These are phyloP conservation scores for Pangasianodon gigas DNA, from an alignment of 2,113 vertebrate species.

Conservation along the genomic window DNA sequence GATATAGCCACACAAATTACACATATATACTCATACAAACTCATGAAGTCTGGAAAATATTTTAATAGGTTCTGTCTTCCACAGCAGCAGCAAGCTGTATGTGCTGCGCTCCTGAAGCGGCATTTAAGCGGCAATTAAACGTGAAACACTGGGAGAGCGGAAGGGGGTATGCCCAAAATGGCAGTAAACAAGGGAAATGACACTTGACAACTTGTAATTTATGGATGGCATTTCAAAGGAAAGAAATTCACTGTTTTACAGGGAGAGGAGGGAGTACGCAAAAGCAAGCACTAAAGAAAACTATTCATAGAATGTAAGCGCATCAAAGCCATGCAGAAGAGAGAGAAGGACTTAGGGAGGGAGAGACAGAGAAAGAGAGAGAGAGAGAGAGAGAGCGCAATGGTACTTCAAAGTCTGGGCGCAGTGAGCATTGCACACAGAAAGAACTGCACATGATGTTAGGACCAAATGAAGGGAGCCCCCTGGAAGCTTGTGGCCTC, in stretches of 20 bases:
- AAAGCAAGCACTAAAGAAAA: slow-evolving; percentile 71
- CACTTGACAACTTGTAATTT: slow-evolving; percentile 81
- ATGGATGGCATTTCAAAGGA: slow-evolving; percentile 72
- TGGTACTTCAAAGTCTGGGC: slow-evolving; percentile 54
- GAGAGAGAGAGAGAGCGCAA: slow-evolving; percentile 28
- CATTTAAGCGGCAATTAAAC: slow-evolving; percentile 77
- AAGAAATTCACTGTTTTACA: slow-evolving; percentile 68
- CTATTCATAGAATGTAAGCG: slow-evolving; percentile 75
- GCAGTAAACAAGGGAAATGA: slow-evolving; percentile 79
- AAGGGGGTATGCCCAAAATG: slow-evolving; percentile 70
- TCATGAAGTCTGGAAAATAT: slow-evolving; percentile 74
- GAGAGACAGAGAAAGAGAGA: slow-evolving; percentile 51
- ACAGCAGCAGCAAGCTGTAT: slow-evolving; percentile 66
- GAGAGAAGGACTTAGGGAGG: slow-evolving; percentile 43
- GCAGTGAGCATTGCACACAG: slow-evolving; percentile 52
- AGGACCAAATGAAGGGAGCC: slow-evolving; percentile 62
- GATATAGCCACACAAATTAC: slow-evolving; percentile 76
- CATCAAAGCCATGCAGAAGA: slow-evolving; percentile 71
- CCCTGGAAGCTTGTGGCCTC: slow-evolving; percentile 63
- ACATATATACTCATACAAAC: slow-evolving; percentile 66
- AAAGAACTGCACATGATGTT: slow-evolving; percentile 65
- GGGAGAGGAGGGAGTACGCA: slow-evolving; percentile 62
- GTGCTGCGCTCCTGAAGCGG: slow-evolving; percentile 68
- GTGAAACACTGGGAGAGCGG: slow-evolving; percentile 71
- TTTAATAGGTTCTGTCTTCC: slow-evolving; percentile 75